These are phyloP conservation scores for Bruchidius siliquastri DNA, from an alignment of 2,888 invertebrate species.

Conservation along the genomic window DNA sequence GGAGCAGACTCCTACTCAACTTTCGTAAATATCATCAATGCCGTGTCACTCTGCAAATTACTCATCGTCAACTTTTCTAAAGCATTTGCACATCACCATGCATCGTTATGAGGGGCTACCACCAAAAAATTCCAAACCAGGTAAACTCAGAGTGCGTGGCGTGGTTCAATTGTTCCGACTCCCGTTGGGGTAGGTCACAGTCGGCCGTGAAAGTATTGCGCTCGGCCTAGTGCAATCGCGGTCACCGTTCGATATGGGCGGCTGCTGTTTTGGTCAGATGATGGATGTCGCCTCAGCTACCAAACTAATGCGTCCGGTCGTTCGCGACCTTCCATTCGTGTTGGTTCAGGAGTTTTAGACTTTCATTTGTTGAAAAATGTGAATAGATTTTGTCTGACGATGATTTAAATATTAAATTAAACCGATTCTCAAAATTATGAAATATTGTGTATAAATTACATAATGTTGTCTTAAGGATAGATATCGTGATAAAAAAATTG, in stretches of 20 bases:
- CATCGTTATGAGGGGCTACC: not conserved
- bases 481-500: too few relatives aligned
- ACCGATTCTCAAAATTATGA: too few relatives aligned
- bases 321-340: not conserved
- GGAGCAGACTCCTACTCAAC: too few relatives aligned
- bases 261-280: slow-evolving; percentile 44
- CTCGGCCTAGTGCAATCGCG: slow-evolving; percentile 11
- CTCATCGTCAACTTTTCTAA: not conserved
- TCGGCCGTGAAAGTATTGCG: slow-evolving; percentile 26
- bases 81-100: not conserved
- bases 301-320: slow-evolving; percentile 9
- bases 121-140: slow-evolving; percentile 19
- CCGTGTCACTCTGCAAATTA: not conserved
- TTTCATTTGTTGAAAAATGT: not conserved
- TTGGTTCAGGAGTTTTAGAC: not conserved
- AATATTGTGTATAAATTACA: too few relatives aligned
- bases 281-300: slow-evolving; percentile 31
- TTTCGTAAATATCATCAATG: not conserved
- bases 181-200: slow-evolving; percentile 43
- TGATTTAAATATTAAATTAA: too few relatives aligned
- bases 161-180: slow-evolving; percentile 36
- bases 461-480: too few relatives aligned
- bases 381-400: too few relatives aligned
- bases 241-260: slow-evolving; percentile 18
- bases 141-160: slow-evolving; percentile 29